Base-by-base conservation (phyloP, 2,113 vertebrate species). In the Corythoichthys intestinalis region DNA sequence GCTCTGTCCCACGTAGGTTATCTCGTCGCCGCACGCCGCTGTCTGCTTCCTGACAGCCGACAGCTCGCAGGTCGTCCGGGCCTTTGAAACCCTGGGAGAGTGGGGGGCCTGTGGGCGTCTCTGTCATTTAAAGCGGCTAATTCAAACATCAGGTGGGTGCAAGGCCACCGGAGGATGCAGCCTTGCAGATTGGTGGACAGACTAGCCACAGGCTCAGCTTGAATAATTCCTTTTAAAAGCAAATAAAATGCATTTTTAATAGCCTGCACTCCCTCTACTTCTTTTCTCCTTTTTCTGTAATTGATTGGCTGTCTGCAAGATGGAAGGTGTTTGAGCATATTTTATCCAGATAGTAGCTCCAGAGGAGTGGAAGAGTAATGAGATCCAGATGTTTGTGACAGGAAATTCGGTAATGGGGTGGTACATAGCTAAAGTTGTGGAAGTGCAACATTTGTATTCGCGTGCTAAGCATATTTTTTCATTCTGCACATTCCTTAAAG, bases 11-110 rank as follows among this genome's bases (percentile, higher is more conserved):
- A 20, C 65, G 62, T 88, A 80, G 90, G 91, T 93, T 92, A 91
- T 93, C 88, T 89, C 85, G 13, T 70, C 74, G 63, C 81, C 81
- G 58, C 92, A 92, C 78, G 54, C 89, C 90, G 89, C 84, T 80
- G 79, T 89, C 85, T 88, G 71, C 83, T 85, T 74, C 63, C 78
- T 82, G 84, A 82, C 72, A 85, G 80, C 60, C 71, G 64, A 70
- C 79, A 79, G 74, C 74, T 68, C 67, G 74, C 69, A 34, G 84
- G 82, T 80, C 70, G 74, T 67, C 48, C 13, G 81, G 84, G 71
- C 80, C 82, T 88, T 82, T 89, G 85, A 90, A 93, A 90, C 91
- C 73, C 83, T 41, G 84, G 87, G 89, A 90, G 86, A 77, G 74
- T 71, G 3, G 49, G 13, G 68, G 82, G 67, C 76, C 82, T 28